Base-by-base conservation (phyloP, 2,888 invertebrate species). In the Parnassius orleans region DNA sequence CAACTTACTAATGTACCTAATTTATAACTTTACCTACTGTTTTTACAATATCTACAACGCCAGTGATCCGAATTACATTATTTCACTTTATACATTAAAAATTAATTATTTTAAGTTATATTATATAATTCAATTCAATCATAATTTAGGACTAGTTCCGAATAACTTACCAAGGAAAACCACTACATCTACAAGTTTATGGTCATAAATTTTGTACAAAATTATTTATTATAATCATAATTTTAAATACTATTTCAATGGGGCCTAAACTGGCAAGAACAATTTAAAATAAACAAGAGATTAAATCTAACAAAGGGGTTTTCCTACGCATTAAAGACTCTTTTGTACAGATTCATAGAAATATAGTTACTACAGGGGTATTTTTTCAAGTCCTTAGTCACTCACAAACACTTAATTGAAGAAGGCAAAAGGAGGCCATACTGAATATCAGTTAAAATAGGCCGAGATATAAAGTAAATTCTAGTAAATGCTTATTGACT, bases 21-120 rank as follows among this genome's bases (percentile, higher is more conserved):
- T 78, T 84, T 81, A 83, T 81, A 83, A n/a, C 78, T 81, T 86
- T 86, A 83, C 73, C 84, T 87, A 86, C 72, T 69, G 73, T 80
- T 81, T 87, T 83, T 91, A 90, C 90, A 91, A 76, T 90, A 90
- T 90, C 90, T 90, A 90, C 90, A 91, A 75, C 75, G 76, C 79
- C 74, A 77, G 78, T 61, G 77, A 80, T 84, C 76, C 74, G 72
- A 79, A 81, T 80, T 84, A 84, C 81, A 84, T 73, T 69, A 71
- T 72, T 66, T 73, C 63, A 64, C 69, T 72, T 74, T 77, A 74
- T 76, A 81, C 76, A 80, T 77, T 14, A 9, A 76, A 81, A 72
- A 71, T 66, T 63, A 70, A 69, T 69, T 58, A 60, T 64, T 64
- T 65, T 65, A 64, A 61, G 66, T 54, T 65, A 66, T 63, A 66